Evolutionary conservation across 2,888 invertebrate species (phyloP).

Genomic region (Suillia variegata): DNA sequence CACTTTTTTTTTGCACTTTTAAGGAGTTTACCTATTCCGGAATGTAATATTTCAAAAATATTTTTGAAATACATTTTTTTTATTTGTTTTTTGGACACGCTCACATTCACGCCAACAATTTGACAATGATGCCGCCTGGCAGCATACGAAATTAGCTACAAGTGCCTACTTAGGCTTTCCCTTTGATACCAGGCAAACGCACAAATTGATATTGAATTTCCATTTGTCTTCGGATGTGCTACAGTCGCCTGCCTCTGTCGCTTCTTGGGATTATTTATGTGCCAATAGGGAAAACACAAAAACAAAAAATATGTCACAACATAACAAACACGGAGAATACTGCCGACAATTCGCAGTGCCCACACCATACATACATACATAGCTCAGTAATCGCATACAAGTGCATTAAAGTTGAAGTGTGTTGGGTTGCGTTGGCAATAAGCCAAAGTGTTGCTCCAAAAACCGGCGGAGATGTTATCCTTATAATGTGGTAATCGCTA

Average conservation of each 20-base stretch:
- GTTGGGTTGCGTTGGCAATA: too few relatives aligned
- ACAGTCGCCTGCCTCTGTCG: background rate
- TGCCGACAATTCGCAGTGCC: background rate
- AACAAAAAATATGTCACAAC: conserved; percentile 57
- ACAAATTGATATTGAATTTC: conserved; percentile 2
- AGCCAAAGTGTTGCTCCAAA: conserved; percentile 51
- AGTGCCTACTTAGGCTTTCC: background rate
- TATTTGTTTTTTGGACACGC: too few relatives aligned
- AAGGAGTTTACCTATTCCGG: too few relatives aligned
- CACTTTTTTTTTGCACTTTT: too few relatives aligned
- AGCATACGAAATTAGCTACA: background rate
- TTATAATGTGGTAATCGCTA: conserved; percentile 59
- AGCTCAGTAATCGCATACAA: background rate
- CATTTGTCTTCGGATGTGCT: background rate
- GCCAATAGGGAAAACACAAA: conserved; percentile 54
- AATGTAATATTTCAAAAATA: too few relatives aligned
- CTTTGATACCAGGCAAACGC: too few relatives aligned
- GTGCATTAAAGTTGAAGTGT: conserved; percentile 1
- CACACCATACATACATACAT: background rate
- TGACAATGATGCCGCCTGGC: background rate
- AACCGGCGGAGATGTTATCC: conserved; percentile 44
- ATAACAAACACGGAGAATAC: conserved; percentile 15
- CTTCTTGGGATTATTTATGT: conserved; percentile 52
- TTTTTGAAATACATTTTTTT: too few relatives aligned
- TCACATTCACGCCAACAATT: too few relatives aligned